Percentiles rank a stretch among this genome's conserved stretches.
phyloP scores from a whole-genome alignment of 2,113 vertebrate genomes.

The Axis porcinus region DNA sequence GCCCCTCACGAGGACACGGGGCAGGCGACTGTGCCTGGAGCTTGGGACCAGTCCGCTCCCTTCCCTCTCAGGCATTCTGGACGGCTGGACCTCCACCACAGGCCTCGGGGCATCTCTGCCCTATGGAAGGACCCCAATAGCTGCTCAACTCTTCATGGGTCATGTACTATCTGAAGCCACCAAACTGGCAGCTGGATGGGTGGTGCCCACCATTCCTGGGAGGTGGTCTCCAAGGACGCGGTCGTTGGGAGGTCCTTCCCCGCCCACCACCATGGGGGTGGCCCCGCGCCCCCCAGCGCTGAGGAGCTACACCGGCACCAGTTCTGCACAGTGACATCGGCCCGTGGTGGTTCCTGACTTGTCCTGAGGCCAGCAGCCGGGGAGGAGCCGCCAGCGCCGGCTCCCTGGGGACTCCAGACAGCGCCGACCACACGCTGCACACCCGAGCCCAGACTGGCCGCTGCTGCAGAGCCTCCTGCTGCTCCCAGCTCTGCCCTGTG shows the following conservation, averaged over 20 bases:
- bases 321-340: rapidly evolving
- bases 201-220: neutral
- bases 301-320: neutral
- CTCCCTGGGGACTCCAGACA: too few relatives aligned
- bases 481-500: rapidly evolving
- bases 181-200: neutral
- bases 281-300: neutral
- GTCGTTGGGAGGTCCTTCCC: neutral
- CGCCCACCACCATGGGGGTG: neutral
- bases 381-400: neutral
- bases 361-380: rapidly evolving
- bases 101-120: neutral
- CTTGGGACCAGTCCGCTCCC: rapidly evolving
- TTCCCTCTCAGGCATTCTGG: rapidly evolving
- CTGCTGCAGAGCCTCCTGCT: rapidly evolving
- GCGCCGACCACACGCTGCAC: rapidly evolving
- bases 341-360: rapidly evolving
- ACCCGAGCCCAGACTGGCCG: rapidly evolving
- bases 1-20: rapidly evolving
- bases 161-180: rapidly evolving
- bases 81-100: rapidly evolving
- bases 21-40: too few relatives aligned
- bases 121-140: neutral
- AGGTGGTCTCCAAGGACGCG: neutral
- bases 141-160: rapidly evolving